Base-by-base conservation (phyloP, 2,797 vertebrate genomes). In the Brachyalestes nurse region DNA sequence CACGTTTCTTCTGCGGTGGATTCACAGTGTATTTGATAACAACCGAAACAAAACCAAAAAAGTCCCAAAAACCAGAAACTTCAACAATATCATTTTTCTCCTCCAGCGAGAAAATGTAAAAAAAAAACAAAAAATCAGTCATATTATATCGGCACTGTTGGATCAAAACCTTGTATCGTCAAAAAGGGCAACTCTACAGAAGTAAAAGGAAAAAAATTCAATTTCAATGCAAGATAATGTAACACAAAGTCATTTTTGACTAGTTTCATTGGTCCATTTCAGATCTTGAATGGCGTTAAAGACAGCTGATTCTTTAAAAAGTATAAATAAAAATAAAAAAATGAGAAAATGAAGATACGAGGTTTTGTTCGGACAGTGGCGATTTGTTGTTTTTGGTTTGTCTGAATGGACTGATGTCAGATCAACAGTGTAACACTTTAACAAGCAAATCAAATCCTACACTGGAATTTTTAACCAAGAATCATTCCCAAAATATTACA, bases 371-470 rank as follows among this genome's bases (percentile, higher is more conserved):
- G 2, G 12, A 47, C 45, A 8, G 45, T 12, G 19, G 21, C 38
- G 28, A 34, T 66, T 34, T 72, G 45, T 78, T 72, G 55, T 72
- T 57, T 85, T 81, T 84, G 81, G 78, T 87, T 83, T 6, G 55
- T 66, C 79, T 72, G 69, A 82, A 79, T 67, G 58, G 82, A 80
- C 64, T 47, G 77, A 66, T 73, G 72, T 76, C 87, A 86, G 86
- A 74, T 80, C 51, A 75, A 75, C 38, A 17, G 16, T 64, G 60
- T 75, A 80, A 83, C 61, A 60, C 87, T 87, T 87, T 84, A 23
- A 72, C 81, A 66, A 87, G 49, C 70, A 77, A 84, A 85, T 87
- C 89, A 89, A 87, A 91, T 92, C 87, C 92, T 77, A 90, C 90
- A 91, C 86, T 89, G 80, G 90, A 89, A 85, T 80, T 88, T 82